phyloP scores from a whole-genome alignment of 2,888 invertebrate genomes.

The Homarus gammarus region DNA sequence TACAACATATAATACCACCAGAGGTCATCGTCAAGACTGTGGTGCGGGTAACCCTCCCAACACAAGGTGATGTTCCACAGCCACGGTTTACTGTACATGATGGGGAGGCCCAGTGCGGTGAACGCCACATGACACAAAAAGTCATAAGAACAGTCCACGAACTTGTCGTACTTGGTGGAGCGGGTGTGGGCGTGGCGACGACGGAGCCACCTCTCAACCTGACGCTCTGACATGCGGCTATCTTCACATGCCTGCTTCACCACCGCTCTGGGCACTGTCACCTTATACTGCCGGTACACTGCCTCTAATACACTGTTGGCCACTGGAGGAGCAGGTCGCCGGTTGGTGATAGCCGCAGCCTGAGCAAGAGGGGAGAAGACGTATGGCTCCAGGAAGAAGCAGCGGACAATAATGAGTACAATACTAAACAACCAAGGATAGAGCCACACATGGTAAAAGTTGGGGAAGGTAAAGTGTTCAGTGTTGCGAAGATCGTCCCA shows the following conservation, averaged over 20 bases:
- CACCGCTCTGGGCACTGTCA: conserved; percentile 6
- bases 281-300: conserved; percentile 10
- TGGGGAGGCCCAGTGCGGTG: conserved; percentile 87
- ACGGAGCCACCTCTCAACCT: conserved; percentile 95
- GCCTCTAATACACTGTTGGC: conserved; percentile 2
- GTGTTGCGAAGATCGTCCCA: conserved; percentile 57
- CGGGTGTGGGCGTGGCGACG: conserved; percentile 90
- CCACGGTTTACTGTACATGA: conserved; percentile 97
- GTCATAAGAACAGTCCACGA: conserved; percentile 90
- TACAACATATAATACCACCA: conserved; percentile 72
- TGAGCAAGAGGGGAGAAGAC: conserved; percentile 26
- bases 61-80: conserved; percentile 93
- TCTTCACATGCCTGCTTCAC: conserved; percentile 82
- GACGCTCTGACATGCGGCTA: conserved; percentile 89
- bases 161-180: conserved; percentile 92
- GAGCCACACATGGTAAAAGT: conserved; percentile 33
- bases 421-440: conserved; percentile 25
- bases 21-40: conserved; percentile 81
- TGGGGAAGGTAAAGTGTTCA: conserved; percentile 35
- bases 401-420: conserved; percentile 23
- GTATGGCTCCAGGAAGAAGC: conserved; percentile 26
- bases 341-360: neutral
- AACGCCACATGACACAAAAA: conserved; percentile 90
- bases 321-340: conserved; percentile 79
- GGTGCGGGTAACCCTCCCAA: conserved; percentile 89